Base-by-base conservation (phyloP, 53 echinoderm and acorn worm species). In the Holothuria scabra region DNA sequence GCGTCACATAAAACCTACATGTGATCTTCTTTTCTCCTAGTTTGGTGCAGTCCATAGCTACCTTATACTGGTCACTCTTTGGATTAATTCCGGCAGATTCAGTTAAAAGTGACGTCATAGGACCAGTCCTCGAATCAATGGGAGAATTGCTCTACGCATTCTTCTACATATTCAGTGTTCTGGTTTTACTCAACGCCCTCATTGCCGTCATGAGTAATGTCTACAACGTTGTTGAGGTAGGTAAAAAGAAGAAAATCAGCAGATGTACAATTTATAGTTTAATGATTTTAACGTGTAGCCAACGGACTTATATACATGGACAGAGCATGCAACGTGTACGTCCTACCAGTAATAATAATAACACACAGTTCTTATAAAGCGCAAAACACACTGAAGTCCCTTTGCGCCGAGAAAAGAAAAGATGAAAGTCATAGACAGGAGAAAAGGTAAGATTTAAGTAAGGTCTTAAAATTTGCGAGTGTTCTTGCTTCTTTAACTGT, bases 151-250 rank as follows among this genome's bases (percentile, higher is more conserved):
- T 95, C 32, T 95, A 69, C 41, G 84, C 78, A 5, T 67, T 86
- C 38, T 95, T 91, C 57, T 79, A 88, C 57, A 66, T 95, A 19
- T 67, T 93, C 9, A 90, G 88, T 26, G 89, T 95, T 2, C 86
- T 95, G 16, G 90, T 95, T 8, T 59, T 93, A 1, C 90, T 95
- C 46, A 95, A 95, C 67, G 90, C 90, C 20, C 91, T 95, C 65
- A 90, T 95, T 41, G 95, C 92, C 58, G 89, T 95, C 65, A 88
- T 95, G 95, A 93, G 92, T 65, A 95, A 93, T 81, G 89, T 91
- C 22, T 95, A 95, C 81, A 93, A 90, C 58, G 83, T 46, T 0
- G 83, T 92, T 9, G 95, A 92, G 88, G 95, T 95, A 76, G 7
- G 10, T 41, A 8, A 2, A 41, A 41, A 46, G 87, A 37, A n/a